Conservation (phyloP, 2,888 invertebrate genomes). For the Macrosoma leucophasiata region DNA sequence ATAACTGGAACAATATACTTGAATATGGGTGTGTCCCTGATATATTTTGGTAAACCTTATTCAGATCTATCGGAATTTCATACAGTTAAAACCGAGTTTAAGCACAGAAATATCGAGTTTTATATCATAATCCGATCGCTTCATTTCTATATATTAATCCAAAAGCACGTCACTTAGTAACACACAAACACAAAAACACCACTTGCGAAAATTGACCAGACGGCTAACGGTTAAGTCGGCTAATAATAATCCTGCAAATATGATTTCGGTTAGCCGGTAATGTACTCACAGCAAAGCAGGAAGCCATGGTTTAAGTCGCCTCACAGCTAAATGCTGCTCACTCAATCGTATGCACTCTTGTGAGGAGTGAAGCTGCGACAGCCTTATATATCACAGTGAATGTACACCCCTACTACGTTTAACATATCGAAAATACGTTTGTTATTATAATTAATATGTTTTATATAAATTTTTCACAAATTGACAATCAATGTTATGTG, state of each 20-base stretch:
- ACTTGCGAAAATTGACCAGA: conserved; percentile 3
- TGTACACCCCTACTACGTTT: conserved; percentile 56
- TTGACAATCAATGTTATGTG: no score
- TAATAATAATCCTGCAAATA: no score
- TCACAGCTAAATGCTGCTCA: conserved; percentile 34
- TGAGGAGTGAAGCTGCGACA: conserved; percentile 34
- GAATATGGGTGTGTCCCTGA: no score
- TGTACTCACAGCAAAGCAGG: conserved; percentile 59
- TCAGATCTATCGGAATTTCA: no score
- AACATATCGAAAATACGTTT: no score
- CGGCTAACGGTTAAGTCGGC: no score
- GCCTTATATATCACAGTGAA: conserved; percentile 68
- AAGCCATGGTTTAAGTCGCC: conserved; percentile 53
- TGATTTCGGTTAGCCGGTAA: conserved; percentile 9
- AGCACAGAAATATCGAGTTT: no score
- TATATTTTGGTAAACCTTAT: no score
- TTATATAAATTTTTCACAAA: no score
- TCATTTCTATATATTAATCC: background rate
- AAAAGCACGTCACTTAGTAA: background rate
- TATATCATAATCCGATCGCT: background rate
- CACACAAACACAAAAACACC: background rate
- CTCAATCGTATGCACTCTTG: conserved; percentile 43
- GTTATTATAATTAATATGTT: no score
- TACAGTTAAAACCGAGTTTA: no score
- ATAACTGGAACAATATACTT: no score